A percentile compares a stretch with the other conserved stretches of the same genome.
Conservation (phyloP, 2,113 vertebrate genomes). For the Heloderma charlesbogerti region DNA sequence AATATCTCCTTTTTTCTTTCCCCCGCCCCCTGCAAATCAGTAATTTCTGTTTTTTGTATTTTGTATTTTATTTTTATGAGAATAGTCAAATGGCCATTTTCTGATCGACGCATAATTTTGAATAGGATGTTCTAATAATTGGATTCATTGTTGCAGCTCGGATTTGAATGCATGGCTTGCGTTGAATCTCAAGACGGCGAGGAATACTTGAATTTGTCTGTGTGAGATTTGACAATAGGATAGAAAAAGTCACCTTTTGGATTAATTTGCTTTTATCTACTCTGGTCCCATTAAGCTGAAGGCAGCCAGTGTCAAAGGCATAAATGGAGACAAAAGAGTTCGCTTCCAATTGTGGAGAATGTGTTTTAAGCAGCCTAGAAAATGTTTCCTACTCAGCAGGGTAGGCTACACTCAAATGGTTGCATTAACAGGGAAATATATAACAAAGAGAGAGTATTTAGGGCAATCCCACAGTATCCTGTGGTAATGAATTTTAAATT, state of each 20-base stretch:
- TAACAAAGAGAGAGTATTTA: constrained; percentile 72
- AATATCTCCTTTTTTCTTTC: constrained; percentile 38
- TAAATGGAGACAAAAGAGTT: constrained; percentile 73
- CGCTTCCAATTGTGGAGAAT: constrained; percentile 71
- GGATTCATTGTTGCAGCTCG: constrained; percentile 43
- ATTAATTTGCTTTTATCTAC: constrained; percentile 71
- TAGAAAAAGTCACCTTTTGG: constrained; percentile 70
- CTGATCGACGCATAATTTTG: constrained; percentile 37
- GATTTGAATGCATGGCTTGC: constrained; percentile 49
- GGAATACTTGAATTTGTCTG: constrained; percentile 54
- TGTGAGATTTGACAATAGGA: constrained; percentile 56
- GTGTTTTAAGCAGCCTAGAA: constrained; percentile 74
- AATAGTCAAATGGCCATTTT: constrained; percentile 11
- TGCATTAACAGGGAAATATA: constrained; percentile 76
- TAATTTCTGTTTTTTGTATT: constrained; percentile 43
- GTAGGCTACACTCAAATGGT: constrained; percentile 73
- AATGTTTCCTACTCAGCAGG: constrained; percentile 76
- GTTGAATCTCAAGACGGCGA: background rate
- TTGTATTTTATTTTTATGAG: constrained; percentile 34
- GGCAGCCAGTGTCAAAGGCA: constrained; percentile 75
- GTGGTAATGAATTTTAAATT: constrained; percentile 76
- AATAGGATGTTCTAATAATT: constrained; percentile 51
- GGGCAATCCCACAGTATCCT: constrained; percentile 75
- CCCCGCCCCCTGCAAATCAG: background rate
- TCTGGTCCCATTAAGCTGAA: constrained; percentile 72